phyloP scores from a whole-genome alignment of 2,797 vertebrate genomes.

The Argentina silus region DNA sequence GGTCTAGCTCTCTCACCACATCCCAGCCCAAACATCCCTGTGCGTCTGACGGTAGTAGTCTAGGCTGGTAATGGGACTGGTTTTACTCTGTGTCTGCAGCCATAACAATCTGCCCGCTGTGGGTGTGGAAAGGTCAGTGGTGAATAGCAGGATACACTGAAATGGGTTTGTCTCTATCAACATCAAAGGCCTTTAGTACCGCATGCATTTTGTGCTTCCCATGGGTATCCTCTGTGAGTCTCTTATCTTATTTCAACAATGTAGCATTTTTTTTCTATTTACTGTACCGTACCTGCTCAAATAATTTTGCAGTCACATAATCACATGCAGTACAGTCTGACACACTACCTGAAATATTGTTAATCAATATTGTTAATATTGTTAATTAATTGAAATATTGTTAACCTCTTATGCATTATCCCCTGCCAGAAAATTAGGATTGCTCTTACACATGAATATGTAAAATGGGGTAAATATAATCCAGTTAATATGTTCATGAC shows the following conservation, averaged over 20 bases:
- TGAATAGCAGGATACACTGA: slow-evolving; percentile 8
- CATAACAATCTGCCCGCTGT: slow-evolving; percentile 4
- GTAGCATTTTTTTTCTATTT: too few relatives aligned
- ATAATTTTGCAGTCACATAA: too few relatives aligned
- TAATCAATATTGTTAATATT: too few relatives aligned
- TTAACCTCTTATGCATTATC: too few relatives aligned
- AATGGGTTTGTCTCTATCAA: not conserved
- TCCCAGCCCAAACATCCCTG: slow-evolving; percentile 50
- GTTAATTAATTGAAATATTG: too few relatives aligned
- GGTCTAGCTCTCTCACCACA: slow-evolving; percentile 39
- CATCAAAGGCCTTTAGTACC: not conserved
- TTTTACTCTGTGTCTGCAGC: slow-evolving; percentile 17
- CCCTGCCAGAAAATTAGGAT: too few relatives aligned
- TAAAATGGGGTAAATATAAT: not conserved
- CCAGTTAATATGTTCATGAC: not conserved
- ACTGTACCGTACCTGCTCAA: not conserved
- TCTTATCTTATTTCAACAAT: too few relatives aligned
- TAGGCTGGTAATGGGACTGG: slow-evolving; percentile 28
- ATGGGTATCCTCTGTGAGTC: not conserved
- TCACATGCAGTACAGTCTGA: too few relatives aligned
- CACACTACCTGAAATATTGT: too few relatives aligned
- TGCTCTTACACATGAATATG: not conserved
- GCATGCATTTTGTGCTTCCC: not conserved
- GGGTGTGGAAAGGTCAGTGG: slow-evolving; percentile 22
- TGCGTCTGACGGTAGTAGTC: slow-evolving; percentile 33